A percentile compares a stretch with the other conserved stretches of the same genome.
These are phyloP conservation scores for Xiphophorus birchmanni DNA, from an alignment of 2,797 vertebrate species.

Conservation along the genomic window DNA sequence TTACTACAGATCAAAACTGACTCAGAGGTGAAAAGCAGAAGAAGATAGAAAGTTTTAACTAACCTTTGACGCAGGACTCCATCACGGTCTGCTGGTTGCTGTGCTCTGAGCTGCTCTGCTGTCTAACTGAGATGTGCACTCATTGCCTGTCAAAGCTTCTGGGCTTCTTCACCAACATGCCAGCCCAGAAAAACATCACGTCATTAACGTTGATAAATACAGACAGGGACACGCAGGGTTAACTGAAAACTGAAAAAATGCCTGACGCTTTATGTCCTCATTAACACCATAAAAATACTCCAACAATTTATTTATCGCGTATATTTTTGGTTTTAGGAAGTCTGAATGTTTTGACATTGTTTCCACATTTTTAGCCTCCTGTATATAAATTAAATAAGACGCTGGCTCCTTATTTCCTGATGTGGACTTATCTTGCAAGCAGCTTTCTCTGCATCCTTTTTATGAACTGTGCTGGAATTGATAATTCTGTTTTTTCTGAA, in stretches of 20 bases:
- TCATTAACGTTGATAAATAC: not conserved
- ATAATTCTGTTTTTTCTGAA: conserved; percentile 10
- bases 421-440: conserved; percentile 53
- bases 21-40: not conserved
- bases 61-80: conserved; percentile 61
- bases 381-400: not conserved
- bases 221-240: not conserved
- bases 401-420: conserved; percentile 61
- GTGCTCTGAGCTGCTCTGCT: conserved; percentile 9
- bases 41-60: conserved; percentile 27
- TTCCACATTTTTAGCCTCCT: not conserved
- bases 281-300: not conserved
- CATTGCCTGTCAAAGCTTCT: conserved; percentile 16
- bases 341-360: not conserved
- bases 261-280: not conserved
- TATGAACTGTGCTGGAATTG: conserved; percentile 20
- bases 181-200: conserved; percentile 11
- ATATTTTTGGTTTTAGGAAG: not conserved
- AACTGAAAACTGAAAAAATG: not conserved
- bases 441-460: conserved; percentile 10
- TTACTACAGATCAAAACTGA: not conserved
- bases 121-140: conserved; percentile 2
- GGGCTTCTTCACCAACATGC: not conserved
- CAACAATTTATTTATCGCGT: not conserved
- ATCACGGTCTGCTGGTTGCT: conserved; percentile 27